Evolutionary conservation across 2,888 invertebrate species (phyloP), one percentile per base, ranked within the genome.

Genomic region (Plemyria rubiginata): DNA sequence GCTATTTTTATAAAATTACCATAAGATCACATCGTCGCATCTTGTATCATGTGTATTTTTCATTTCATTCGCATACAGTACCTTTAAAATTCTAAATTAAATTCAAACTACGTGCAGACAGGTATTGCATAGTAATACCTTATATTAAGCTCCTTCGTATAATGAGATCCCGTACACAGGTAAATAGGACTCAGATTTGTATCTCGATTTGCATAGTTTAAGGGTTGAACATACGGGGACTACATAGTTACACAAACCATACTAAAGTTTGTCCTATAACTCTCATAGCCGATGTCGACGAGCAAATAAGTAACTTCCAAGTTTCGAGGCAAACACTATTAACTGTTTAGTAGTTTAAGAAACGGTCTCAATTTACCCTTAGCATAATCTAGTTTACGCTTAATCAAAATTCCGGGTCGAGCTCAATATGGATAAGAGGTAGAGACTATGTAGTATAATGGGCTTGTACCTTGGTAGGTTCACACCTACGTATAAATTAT

Each of bases 401-500:
- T 88, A 88, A 89, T 89, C 88, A 88, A 87, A 89, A 89, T 88
- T 87, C 85, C 75, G 87, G 87, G 88, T 85, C 83, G 80, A 80
- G 80, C 80, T 76, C 81, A 82, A 82, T 85, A 81, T 82, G 81
- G 79, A 77, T 81, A 77, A 73, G 79, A 79, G 75, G 78, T 80
- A 49, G 41, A 40, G 54, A 72, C 74, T 73, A 63, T 72, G 72
- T 74, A 77, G 73, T 66, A 72, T 81, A 79, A 79, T 75, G 69
- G 74, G 62, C 72, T 73, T 75, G 78, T 78, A 77, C 75, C 73
- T 77, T 68, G 73, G 68, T 70, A 65, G 60, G 65, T 70, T 71
- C 71, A 72, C 67, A 74, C 69, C 70, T 67, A 71, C 70, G 79
- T 80, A 80, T 85, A 81, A 75, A 82, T 81, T 77, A 81, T 81